A percentile compares a stretch with the other conserved stretches of the same genome.
Conservation (phyloP, 2,888 invertebrate genomes). For the Gastracanthus pulcherrimus region DNA sequence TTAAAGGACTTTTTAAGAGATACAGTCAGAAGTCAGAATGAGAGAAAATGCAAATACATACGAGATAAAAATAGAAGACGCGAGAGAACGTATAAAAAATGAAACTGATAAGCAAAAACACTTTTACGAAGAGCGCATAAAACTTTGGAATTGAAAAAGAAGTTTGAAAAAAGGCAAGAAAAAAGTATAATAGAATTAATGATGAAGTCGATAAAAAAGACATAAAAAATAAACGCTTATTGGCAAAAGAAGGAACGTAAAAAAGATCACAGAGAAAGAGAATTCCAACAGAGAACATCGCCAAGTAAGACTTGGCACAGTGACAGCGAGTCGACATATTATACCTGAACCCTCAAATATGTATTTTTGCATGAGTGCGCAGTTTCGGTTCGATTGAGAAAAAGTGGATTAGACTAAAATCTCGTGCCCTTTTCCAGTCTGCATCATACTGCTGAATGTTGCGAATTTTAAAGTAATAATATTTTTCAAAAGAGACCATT, state of each 20-base stretch:
- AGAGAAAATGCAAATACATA: background rate
- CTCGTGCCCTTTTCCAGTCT: background rate
- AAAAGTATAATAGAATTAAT: background rate
- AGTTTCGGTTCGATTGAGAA: conserved; percentile 17
- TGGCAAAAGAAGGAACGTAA: background rate
- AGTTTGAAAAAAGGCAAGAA: background rate
- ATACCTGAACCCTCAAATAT: conserved; percentile 29
- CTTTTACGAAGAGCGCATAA: background rate
- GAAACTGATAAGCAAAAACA: background rate
- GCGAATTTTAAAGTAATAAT: background rate
- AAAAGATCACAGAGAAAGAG: background rate
- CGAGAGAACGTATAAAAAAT: background rate
- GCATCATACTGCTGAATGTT: background rate
- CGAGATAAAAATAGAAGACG: background rate
- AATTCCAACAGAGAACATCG: conserved; percentile 14
- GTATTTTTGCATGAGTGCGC: conserved; percentile 34
- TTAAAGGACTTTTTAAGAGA: too few relatives aligned
- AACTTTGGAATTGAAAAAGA: background rate
- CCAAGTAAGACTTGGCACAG: conserved; percentile 56
- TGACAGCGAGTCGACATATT: conserved; percentile 54
- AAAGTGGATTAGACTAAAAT: conserved; percentile 20
- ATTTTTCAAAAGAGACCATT: background rate
- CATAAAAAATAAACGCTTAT: background rate
- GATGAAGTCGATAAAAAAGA: background rate
- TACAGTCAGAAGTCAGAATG: background rate